A percentile compares a stretch with the other conserved stretches of the same genome.
These are phyloP conservation scores for Mormyrops attenuatus DNA, from an alignment of 2,797 vertebrate species.

Conservation along the genomic window DNA sequence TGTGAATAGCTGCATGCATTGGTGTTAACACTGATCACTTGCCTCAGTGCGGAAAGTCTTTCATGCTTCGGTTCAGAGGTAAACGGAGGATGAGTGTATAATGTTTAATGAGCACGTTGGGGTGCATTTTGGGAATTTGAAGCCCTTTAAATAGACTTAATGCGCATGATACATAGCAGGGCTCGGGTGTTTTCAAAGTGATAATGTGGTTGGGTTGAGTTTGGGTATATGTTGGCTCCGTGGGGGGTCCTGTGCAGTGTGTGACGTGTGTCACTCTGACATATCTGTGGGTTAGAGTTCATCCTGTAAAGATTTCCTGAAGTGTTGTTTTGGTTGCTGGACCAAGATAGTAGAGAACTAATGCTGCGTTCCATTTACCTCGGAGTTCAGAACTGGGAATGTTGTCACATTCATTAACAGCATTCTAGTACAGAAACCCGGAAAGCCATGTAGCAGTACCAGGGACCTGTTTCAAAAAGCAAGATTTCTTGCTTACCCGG, in stretches of 20 bases:
- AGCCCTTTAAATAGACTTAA: not conserved
- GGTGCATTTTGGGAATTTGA: not conserved
- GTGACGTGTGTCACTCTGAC: not conserved
- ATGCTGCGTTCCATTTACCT: not conserved
- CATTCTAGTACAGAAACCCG: not conserved
- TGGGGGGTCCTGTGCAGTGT: not conserved
- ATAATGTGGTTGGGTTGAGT: not conserved
- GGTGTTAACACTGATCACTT: not conserved
- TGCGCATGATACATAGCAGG: not conserved
- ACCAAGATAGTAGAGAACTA: not conserved
- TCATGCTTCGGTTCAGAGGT: not conserved
- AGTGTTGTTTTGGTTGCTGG: not conserved
- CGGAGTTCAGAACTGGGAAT: not conserved
- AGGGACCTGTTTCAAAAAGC: not conserved
- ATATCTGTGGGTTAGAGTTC: not conserved
- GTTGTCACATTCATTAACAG: not conserved
- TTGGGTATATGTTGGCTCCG: not conserved
- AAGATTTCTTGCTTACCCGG: not conserved
- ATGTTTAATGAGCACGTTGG: not conserved
- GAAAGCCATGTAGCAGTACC: not conserved
- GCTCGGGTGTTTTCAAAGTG: not conserved
- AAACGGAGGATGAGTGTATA: not conserved
- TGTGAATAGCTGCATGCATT: not conserved
- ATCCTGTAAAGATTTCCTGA: not conserved
- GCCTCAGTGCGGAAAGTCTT: not conserved